Evolutionary conservation across 2,797 vertebrate species (phyloP).

Genomic region (Ataeniobius toweri): DNA sequence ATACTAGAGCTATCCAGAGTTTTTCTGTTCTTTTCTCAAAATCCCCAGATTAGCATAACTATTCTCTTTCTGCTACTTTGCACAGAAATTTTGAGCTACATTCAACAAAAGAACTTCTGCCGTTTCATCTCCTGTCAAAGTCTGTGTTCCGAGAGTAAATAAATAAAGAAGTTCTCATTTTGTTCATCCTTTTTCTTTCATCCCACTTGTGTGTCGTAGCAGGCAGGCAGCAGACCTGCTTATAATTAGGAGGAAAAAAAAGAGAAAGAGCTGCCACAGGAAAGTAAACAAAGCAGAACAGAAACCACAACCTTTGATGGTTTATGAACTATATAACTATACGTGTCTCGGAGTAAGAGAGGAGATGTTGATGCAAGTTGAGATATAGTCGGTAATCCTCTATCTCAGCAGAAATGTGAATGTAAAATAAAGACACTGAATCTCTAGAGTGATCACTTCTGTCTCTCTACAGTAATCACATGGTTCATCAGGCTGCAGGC

Average conservation of each 20-base stretch:
- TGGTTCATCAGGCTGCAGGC: constrained; percentile 46
- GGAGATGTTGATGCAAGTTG: constrained; percentile 30
- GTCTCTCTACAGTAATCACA: constrained; percentile 47
- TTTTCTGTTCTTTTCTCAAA: constrained; percentile 18
- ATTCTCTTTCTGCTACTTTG: constrained; percentile 55
- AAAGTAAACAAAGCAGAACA: constrained; percentile 50
- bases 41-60: constrained; percentile 54
- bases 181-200: constrained; percentile 74
- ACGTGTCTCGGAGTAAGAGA: constrained; percentile 6
- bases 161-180: constrained; percentile 70
- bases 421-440: constrained; percentile 50
- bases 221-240: constrained; percentile 57
- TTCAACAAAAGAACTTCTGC: constrained; percentile 56
- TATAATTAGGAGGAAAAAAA: constrained; percentile 48
- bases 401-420: constrained; percentile 32
- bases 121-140: constrained; percentile 72
- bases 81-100: constrained; percentile 63
- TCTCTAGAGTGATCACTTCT: constrained; percentile 40
- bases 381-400: constrained; percentile 41
- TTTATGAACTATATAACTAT: constrained; percentile 57
- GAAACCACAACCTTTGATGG: constrained; percentile 66
- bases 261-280: constrained; percentile 50
- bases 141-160: constrained; percentile 72
- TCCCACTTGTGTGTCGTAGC: constrained; percentile 69
- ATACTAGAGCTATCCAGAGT: constrained; percentile 24